Percentiles rank a stretch among this genome's conserved stretches.
Conservation (phyloP, 2,113 vertebrate genomes). For the Laterallus jamaicensis region DNA sequence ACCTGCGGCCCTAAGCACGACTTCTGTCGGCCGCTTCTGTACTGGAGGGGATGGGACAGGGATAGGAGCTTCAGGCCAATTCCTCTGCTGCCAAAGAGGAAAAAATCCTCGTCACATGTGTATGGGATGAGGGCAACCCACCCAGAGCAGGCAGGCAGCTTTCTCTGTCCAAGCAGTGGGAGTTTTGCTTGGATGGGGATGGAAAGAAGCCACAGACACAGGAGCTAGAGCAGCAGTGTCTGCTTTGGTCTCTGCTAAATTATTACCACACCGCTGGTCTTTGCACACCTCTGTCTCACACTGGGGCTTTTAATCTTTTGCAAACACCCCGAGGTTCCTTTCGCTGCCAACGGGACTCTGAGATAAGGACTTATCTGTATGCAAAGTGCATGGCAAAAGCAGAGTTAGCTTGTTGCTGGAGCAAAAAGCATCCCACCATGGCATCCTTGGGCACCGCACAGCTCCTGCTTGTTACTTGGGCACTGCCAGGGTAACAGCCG, state of each 20-base stretch:
- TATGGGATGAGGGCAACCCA: neutral
- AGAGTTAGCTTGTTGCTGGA: neutral
- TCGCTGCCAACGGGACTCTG: accelerated
- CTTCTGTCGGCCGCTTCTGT: neutral
- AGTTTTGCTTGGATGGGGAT: neutral
- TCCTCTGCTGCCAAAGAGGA: neutral
- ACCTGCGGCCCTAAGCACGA: accelerated
- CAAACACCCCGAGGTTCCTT: neutral
- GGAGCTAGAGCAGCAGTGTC: neutral
- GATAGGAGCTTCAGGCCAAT: neutral
- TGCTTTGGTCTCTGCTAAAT: neutral
- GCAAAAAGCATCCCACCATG: neutral
- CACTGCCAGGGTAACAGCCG: neutral
- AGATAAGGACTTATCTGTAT: neutral
- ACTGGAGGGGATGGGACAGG: neutral
- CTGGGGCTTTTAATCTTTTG: neutral
- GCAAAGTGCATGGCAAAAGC: accelerated
- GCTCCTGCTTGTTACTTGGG: neutral
- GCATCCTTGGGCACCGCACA: neutral
- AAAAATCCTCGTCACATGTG: accelerated
- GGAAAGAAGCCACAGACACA: accelerated
- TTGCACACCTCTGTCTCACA: neutral
- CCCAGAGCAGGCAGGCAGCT: neutral
- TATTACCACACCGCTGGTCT: neutral
- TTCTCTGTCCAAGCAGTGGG: neutral